Percentiles rank a stretch among this genome's conserved stretches.
These are phyloP conservation scores for Tridacna gigas DNA, from an alignment of 2,888 invertebrate species.

Conservation along the genomic window DNA sequence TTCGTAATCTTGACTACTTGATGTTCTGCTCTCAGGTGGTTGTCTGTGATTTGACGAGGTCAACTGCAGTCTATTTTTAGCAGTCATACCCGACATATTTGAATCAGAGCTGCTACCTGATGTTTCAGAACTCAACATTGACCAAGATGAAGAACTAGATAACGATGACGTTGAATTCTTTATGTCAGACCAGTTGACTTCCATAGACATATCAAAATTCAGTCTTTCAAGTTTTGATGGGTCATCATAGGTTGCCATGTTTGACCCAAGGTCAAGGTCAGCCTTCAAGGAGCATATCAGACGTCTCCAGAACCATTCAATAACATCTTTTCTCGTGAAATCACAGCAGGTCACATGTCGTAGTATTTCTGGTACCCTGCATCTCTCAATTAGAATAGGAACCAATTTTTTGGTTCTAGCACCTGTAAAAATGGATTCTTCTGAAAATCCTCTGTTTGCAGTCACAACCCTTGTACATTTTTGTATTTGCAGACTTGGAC, in stretches of 20 bases:
- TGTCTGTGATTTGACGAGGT: not conserved
- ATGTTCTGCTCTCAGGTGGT: not conserved
- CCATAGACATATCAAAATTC: conserved; percentile 37
- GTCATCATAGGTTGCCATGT: conserved; percentile 11
- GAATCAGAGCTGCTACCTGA: not conserved
- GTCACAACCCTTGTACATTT: too few relatives aligned
- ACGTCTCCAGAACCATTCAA: conserved; percentile 89
- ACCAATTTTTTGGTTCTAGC: conserved; percentile 80
- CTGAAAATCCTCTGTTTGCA: too few relatives aligned
- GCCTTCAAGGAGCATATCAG: conserved; percentile 95
- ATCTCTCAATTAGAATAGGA: conserved; percentile 76
- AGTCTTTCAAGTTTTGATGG: conserved; percentile 20
- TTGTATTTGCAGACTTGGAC: too few relatives aligned
- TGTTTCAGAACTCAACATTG: conserved; percentile 9
- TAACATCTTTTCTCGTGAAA: conserved; percentile 75
- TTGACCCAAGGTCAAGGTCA: conserved; percentile 85
- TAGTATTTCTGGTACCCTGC: conserved; percentile 74
- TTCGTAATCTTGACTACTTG: conserved; percentile 15
- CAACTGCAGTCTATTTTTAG: not conserved
- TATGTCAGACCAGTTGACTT: conserved; percentile 41
- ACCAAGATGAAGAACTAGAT: conserved; percentile 7
- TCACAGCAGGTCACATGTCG: conserved; percentile 76
- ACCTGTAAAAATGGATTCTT: conserved; percentile 65
- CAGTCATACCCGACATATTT: not conserved
- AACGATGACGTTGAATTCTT: conserved; percentile 19